Evolutionary conservation across 92 coral and sea anemone species (phyloP).

Genomic region (Paramuricea clavata): DNA sequence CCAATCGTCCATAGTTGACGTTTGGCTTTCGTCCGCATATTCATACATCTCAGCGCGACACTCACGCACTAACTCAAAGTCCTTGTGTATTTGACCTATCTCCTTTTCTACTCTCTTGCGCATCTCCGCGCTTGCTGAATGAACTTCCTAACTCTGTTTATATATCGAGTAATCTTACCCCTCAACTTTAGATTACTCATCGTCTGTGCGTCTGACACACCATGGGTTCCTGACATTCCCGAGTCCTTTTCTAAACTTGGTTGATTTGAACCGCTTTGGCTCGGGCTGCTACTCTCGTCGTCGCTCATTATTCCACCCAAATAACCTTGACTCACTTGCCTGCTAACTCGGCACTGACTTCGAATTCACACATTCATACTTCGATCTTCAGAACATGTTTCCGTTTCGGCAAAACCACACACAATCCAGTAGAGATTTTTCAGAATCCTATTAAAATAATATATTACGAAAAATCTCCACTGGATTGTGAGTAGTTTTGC

Average conservation of each 20-base stretch:
- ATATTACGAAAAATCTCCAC: no score
- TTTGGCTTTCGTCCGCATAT: background rate
- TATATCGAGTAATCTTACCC: constrained; percentile 42
- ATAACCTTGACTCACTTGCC: constrained; percentile 15
- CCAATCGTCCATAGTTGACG: constrained; percentile 32
- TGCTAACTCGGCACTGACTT: constrained; percentile 18
- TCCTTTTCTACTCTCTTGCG: constrained; percentile 31
- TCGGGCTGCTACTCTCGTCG: background rate
- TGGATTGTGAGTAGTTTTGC: no score
- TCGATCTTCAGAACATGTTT: constrained; percentile 25
- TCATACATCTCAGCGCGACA: constrained; percentile 16
- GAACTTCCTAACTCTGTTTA: constrained; percentile 39
- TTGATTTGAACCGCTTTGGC: background rate
- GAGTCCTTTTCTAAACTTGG: background rate
- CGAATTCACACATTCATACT: background rate
- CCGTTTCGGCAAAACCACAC: background rate
- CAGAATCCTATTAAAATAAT: no score
- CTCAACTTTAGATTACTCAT: no score
- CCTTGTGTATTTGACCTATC: constrained; percentile 36
- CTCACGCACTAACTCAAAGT: constrained; percentile 38
- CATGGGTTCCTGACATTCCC: background rate
- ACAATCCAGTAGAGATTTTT: constrained; percentile 10
- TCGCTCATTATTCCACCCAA: constrained; percentile 12
- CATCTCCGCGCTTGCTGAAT: background rate
- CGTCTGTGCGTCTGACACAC: background rate